phyloP scores from a whole-genome alignment of 1,140 invertebrate genomes.

The Palaemon carinicauda region DNA sequence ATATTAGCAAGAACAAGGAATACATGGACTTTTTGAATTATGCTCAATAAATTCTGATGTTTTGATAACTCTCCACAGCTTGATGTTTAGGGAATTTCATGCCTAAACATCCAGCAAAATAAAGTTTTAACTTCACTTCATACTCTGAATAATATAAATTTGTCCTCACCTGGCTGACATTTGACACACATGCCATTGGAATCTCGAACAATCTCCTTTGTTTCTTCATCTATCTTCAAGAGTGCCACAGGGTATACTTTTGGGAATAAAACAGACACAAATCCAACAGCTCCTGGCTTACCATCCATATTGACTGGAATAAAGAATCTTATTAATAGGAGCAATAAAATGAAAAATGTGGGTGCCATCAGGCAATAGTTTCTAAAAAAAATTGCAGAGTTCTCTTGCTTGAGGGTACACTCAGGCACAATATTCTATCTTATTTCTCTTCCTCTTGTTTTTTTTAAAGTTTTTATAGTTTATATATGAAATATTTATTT shows the following conservation, averaged over 20 bases:
- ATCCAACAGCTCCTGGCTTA: slow-evolving; percentile 71
- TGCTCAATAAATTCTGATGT: no score
- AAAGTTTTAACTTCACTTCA: no score
- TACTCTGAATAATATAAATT: not conserved
- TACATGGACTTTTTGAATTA: no score
- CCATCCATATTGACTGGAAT: slow-evolving; percentile 68
- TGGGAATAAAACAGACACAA: slow-evolving; percentile 67
- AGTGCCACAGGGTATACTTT: slow-evolving; percentile 64
- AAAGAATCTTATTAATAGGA: not conserved
- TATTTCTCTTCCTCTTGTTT: no score
- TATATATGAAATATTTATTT: no score
- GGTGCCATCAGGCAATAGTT: not conserved
- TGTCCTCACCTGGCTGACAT: slow-evolving; percentile 67
- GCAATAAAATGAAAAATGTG: not conserved
- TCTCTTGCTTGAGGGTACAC: no score
- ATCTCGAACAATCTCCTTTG: slow-evolving; percentile 66
- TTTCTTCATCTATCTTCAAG: slow-evolving; percentile 69
- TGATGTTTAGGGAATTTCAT: no score
- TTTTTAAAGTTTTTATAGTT: no score
- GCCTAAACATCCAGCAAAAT: no score
- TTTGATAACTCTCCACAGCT: no score
- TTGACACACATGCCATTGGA: slow-evolving; percentile 69
- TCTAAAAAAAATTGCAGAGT: not conserved
- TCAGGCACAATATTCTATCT: no score
- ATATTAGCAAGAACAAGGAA: no score